Evolutionary conservation across 2,888 invertebrate species (phyloP).

Genomic region (Nectonema munidae): DNA sequence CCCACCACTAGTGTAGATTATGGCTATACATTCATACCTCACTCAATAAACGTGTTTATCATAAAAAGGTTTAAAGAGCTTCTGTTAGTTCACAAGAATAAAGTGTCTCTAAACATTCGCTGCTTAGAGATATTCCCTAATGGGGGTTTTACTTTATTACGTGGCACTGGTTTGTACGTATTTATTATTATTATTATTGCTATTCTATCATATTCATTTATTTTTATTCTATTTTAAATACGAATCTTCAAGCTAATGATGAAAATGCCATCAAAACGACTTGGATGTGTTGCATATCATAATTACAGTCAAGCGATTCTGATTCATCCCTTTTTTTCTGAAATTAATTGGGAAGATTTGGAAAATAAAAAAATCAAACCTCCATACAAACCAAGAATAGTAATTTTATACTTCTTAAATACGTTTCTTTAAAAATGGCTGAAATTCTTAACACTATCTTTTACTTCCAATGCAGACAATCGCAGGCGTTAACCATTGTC

Average conservation of each 20-base stretch:
- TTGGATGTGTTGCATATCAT: slow-evolving; percentile 57
- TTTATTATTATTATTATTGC: not conserved
- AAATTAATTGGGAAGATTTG: slow-evolving; percentile 78
- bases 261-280: slow-evolving; percentile 60
- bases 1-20: too few species aligned
- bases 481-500: too few species aligned
- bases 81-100: too few species aligned
- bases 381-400: slow-evolving; percentile 89
- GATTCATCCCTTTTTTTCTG: slow-evolving; percentile 39
- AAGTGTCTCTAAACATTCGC: too few species aligned
- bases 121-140: too few species aligned
- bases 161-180: not conserved
- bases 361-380: slow-evolving; percentile 61
- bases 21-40: too few species aligned
- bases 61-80: too few species aligned
- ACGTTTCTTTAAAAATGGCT: not conserved
- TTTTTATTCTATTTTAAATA: slow-evolving; percentile 10
- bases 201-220: too few species aligned
- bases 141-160: too few species aligned
- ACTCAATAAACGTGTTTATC: too few species aligned
- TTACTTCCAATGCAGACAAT: too few species aligned
- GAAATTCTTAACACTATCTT: not conserved
- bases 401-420: slow-evolving; percentile 27
- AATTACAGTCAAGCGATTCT: slow-evolving; percentile 52
- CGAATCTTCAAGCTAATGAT: slow-evolving; percentile 46